Evolutionary conservation across 64 coral and sea anemone genomes (phyloP).

Genomic region (Actinia equina): DNA sequence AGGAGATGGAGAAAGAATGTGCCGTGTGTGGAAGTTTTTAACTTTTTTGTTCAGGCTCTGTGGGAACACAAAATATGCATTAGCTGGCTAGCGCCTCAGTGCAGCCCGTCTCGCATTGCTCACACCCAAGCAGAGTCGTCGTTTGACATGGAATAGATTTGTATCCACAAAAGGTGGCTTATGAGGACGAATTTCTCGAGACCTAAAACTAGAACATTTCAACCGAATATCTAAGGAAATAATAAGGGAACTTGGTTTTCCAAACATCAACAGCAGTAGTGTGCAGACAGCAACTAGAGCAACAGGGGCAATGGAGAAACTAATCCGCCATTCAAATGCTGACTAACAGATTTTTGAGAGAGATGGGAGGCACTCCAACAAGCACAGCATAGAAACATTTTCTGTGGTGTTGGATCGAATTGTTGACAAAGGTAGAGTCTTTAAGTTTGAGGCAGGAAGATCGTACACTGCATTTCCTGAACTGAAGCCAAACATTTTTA

Average conservation of each 20-base stretch:
- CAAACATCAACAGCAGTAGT: slow-evolving; percentile 38
- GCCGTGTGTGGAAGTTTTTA: slow-evolving; percentile 60
- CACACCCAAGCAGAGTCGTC: slow-evolving; percentile 38
- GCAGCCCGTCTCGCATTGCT: slow-evolving; percentile 49
- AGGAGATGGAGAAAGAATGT: slow-evolving; percentile 64
- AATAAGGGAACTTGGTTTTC: slow-evolving; percentile 44
- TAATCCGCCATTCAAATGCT: slow-evolving; percentile 38
- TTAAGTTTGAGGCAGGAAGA: slow-evolving; percentile 38
- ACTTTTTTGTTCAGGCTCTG: slow-evolving; percentile 55
- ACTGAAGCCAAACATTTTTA: slow-evolving; percentile 39
- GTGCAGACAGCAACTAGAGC: slow-evolving; percentile 44
- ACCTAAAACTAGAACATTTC: slow-evolving; percentile 54
- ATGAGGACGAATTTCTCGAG: slow-evolving; percentile 48
- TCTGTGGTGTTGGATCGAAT: slow-evolving; percentile 46
- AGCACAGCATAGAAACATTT: slow-evolving; percentile 44
- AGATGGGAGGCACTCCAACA: slow-evolving; percentile 42
- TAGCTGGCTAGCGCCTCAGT: slow-evolving; percentile 45
- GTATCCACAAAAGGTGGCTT: slow-evolving; percentile 37
- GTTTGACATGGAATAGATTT: slow-evolving; percentile 65
- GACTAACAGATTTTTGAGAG: slow-evolving; percentile 25
- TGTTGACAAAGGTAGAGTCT: slow-evolving; percentile 11
- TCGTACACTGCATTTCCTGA: slow-evolving; percentile 39
- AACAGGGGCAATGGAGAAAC: slow-evolving; percentile 43
- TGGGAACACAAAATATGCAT: slow-evolving; percentile 55
- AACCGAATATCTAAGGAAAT: slow-evolving; percentile 45